These are phyloP conservation scores for Linnaemya vulpina DNA, from an alignment of 2,888 invertebrate species.

Conservation along the genomic window DNA sequence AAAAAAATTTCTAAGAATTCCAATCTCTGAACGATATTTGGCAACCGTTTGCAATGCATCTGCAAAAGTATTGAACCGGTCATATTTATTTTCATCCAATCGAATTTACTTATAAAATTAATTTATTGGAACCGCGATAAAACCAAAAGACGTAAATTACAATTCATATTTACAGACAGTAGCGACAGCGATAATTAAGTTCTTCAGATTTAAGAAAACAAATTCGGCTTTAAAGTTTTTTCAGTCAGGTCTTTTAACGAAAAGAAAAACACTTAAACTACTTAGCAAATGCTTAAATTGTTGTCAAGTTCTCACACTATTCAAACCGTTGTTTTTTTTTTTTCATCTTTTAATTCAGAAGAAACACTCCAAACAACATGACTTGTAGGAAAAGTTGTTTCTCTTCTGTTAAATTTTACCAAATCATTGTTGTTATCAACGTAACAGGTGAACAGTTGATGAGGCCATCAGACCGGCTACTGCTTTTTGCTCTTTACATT, in stretches of 20 bases:
- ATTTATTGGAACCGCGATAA: neutral
- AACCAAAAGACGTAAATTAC: conserved; percentile 15
- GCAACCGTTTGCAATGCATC: conserved; percentile 1
- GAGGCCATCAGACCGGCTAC: conserved; percentile 31
- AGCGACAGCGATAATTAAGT: neutral
- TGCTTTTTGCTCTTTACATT: conserved; percentile 1
- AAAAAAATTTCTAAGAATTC: too few relatives aligned
- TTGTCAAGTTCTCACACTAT: conserved; percentile 47
- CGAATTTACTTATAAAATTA: neutral
- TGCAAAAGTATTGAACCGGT: neutral
- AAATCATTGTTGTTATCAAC: conserved; percentile 41
- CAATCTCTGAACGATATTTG: conserved; percentile 52
- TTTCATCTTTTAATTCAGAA: neutral
- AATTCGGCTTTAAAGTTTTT: conserved; percentile 5
- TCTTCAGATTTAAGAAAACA: conserved; percentile 26
- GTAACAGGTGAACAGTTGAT: neutral
- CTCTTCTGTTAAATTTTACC: conserved; percentile 12
- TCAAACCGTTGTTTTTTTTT: neutral
- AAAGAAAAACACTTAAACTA: conserved; percentile 4
- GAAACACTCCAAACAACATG: neutral
- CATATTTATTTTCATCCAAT: conserved; percentile 48
- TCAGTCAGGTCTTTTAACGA: neutral
- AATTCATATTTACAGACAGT: neutral
- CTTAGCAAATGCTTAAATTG: conserved; percentile 11
- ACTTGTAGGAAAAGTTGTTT: neutral